Evolutionary conservation across 2,888 invertebrate species (phyloP), one percentile per base, ranked within the genome.

Genomic region (Heliconius sara): DNA sequence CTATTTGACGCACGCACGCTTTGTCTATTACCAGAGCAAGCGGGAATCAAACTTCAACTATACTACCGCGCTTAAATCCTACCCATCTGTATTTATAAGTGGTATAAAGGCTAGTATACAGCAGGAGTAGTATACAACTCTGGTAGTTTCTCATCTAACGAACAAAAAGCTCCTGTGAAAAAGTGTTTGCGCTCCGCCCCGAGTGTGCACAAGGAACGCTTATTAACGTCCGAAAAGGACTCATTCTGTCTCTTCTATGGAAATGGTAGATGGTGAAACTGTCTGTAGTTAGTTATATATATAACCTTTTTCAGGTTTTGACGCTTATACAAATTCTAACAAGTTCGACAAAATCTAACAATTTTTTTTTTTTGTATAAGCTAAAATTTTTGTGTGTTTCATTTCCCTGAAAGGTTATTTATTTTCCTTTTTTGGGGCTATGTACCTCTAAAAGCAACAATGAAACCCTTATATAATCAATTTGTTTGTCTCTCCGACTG

Each of bases 141-240:
- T 47, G 72, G 22, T 30, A 73, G n/a, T 13, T 73, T 73, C 57
- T 73, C 57, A 73, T 73, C 57, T 73, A 19, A 22, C 30, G 72
- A 57, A 73, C 72, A 60, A 73, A 73, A 73, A 73, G 57, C 30
- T n/a, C 72, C 72, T 34, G 52, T 72, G 72, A 60, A 60, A 73
- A 60, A 60, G 57, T 73, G 72, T 73, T 73, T 73, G 72, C 72
- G 57, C 72, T 52, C 57, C 57, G 34, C 57, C 57, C 57, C 39
- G 34, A 57, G 72, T 34, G 57, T 73, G 72, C 57, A 16, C 57
- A 34, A 73, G 72, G 57, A 73, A 73, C 43, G 57, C 57, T 73
- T 73, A 73, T 60, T 73, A 60, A 73, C 57, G 34, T 57, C 57
- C 72, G 34, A 73, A 73, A 57, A 57, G 34, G 72, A 73, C 30